Evolutionary conservation across 2,113 vertebrate species (phyloP).

Genomic region (Carassius gibelio): DNA sequence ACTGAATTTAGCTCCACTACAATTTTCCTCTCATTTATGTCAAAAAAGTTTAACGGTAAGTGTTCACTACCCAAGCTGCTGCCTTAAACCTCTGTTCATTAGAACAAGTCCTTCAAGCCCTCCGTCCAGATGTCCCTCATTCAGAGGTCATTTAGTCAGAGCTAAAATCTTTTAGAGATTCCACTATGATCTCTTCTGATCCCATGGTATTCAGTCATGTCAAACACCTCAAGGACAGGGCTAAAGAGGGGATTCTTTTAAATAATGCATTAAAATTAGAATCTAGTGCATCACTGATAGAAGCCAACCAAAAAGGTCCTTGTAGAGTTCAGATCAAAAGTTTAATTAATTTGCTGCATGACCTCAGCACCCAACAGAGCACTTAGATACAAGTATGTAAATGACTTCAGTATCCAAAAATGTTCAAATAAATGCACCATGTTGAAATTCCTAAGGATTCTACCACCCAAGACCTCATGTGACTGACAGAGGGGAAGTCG

Average conservation of each 20-base stretch:
- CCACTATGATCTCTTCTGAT: constrained; percentile 15
- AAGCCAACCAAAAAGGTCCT: background rate
- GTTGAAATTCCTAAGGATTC: background rate
- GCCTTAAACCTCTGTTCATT: constrained; percentile 35
- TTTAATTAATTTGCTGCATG: background rate
- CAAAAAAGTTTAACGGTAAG: background rate
- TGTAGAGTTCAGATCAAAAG: background rate
- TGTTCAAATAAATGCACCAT: background rate
- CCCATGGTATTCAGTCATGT: constrained; percentile 16
- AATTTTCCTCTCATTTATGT: background rate
- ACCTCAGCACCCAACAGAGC: background rate
- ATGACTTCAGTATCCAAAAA: too few relatives aligned
- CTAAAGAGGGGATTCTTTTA: constrained; percentile 24
- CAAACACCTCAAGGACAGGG: constrained; percentile 35
- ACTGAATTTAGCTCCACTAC: background rate
- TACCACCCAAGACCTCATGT: background rate
- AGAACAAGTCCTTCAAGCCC: background rate
- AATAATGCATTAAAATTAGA: constrained; percentile 10
- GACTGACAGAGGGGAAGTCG: too few relatives aligned
- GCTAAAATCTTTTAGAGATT: constrained; percentile 35
- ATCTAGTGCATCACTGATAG: background rate
- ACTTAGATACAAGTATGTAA: too few relatives aligned
- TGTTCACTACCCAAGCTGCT: background rate
- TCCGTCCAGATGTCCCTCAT: constrained; percentile 10
- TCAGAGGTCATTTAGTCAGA: background rate